These are phyloP conservation scores for Augiades crinisus DNA, from an alignment of 2,888 invertebrate genomes.

Conservation along the genomic window DNA sequence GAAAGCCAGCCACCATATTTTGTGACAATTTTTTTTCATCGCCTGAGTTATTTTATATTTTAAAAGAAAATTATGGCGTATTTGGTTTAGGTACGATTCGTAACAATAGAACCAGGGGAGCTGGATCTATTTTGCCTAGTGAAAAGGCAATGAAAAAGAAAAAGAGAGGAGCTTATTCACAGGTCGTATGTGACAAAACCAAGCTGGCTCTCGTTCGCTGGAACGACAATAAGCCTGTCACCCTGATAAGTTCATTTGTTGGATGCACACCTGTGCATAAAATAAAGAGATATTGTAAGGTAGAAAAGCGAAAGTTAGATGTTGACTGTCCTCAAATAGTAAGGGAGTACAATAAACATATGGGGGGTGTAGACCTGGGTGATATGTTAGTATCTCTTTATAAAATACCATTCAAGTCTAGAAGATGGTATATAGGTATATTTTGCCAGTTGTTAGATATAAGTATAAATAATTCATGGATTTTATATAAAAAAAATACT, in stretches of 20 bases:
- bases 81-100: slow-evolving; percentile 31
- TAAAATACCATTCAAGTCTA: slow-evolving; percentile 33
- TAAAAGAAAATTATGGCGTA: slow-evolving; percentile 31
- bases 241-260: slow-evolving; percentile 36
- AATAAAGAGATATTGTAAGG: slow-evolving; percentile 36
- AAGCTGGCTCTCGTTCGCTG: slow-evolving; percentile 30
- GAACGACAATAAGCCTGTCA: slow-evolving; percentile 39
- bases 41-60: slow-evolving; percentile 28
- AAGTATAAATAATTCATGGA: slow-evolving; percentile 33
- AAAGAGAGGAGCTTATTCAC: slow-evolving; percentile 28
- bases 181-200: slow-evolving; percentile 28
- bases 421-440: slow-evolving; percentile 39
- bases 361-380: slow-evolving; percentile 38
- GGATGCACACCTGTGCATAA: slow-evolving; percentile 32
- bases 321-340: slow-evolving; percentile 39
- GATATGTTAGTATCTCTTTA: slow-evolving; percentile 35
- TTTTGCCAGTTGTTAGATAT: slow-evolving; percentile 34
- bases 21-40: slow-evolving; percentile 32
- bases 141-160: slow-evolving; percentile 38
- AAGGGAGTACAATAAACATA: slow-evolving; percentile 38
- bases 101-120: slow-evolving; percentile 26
- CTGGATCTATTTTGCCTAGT: slow-evolving; percentile 30
- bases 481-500: slow-evolving; percentile 28
- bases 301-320: slow-evolving; percentile 32
- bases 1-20: too few species aligned